Conservation (phyloP, 2,888 invertebrate species). For the Agonopterix arenella region DNA sequence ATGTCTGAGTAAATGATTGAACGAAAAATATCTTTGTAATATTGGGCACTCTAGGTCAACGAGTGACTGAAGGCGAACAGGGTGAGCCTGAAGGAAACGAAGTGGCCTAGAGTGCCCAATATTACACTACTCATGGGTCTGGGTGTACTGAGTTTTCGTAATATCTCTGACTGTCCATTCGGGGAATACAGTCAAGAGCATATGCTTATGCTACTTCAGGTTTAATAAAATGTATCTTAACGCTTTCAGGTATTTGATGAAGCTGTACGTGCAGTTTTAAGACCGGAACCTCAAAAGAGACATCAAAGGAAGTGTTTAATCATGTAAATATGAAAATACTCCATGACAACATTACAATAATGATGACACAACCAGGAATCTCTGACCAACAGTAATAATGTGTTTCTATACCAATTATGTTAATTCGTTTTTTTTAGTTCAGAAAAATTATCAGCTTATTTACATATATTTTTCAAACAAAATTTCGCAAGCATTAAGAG, state of each 20-base stretch:
- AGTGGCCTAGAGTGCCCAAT: too few species aligned
- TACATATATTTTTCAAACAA: not conserved
- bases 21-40: too few species aligned
- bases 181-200: too few species aligned
- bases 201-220: too few species aligned
- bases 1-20: too few species aligned
- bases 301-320: constrained; percentile 94
- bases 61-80: too few species aligned
- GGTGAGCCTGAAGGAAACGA: too few species aligned
- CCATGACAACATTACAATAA: constrained; percentile 33
- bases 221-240: not conserved
- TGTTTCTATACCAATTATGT: constrained; percentile 50
- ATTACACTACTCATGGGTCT: too few species aligned
- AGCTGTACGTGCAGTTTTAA: constrained; percentile 96
- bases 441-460: not conserved
- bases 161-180: too few species aligned
- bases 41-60: too few species aligned
- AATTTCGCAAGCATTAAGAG: not conserved
- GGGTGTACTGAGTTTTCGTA: too few species aligned
- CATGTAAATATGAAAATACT: constrained; percentile 75
- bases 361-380: constrained; percentile 47
- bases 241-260: constrained; percentile 95
- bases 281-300: constrained; percentile 97
- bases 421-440: not conserved
- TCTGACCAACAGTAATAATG: constrained; percentile 63